phyloP scores from a whole-genome alignment of 2,113 vertebrate species.

The Zootoca vivipara region DNA sequence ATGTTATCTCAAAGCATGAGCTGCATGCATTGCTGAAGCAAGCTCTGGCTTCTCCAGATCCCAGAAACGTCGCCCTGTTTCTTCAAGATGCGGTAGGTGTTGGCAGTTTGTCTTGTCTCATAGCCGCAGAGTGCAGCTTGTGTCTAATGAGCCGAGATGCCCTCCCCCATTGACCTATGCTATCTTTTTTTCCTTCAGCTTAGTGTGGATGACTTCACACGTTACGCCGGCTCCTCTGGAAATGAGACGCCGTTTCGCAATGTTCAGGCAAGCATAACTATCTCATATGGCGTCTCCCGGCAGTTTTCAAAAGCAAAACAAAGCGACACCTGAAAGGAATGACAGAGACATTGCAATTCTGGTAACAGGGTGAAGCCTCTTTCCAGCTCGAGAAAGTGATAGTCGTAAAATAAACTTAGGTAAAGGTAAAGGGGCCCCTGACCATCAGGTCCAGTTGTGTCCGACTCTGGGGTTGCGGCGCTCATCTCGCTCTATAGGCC shows the following conservation, averaged over 20 bases:
- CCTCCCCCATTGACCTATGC: conserved; percentile 37
- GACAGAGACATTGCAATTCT: conserved; percentile 30
- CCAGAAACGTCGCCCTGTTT: conserved; percentile 62
- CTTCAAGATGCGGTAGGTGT: conserved; percentile 59
- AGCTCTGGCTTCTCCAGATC: conserved; percentile 32
- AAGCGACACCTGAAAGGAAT: neutral
- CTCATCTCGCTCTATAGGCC: too few relatives aligned
- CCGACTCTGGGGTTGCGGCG: too few relatives aligned
- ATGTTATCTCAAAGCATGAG: conserved; percentile 47
- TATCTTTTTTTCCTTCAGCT: conserved; percentile 64
- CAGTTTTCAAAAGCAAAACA: conserved; percentile 8
- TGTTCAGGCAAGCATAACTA: conserved; percentile 69
- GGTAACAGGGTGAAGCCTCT: conserved; percentile 9
- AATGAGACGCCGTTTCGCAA: conserved; percentile 67
- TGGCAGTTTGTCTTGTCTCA: conserved; percentile 6
- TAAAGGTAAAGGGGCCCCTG: too few relatives aligned
- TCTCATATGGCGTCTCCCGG: conserved; percentile 27
- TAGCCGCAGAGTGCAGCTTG: neutral
- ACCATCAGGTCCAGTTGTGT: too few relatives aligned
- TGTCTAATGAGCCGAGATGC: conserved; percentile 4
- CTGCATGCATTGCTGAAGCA: conserved; percentile 37
- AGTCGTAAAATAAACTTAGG: conserved; percentile 28
- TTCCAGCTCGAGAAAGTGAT: neutral
- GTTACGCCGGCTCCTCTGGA: conserved; percentile 57
- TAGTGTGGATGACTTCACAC: conserved; percentile 66